Conservation (phyloP, 2,888 invertebrate species). For the Agrilus mali region DNA sequence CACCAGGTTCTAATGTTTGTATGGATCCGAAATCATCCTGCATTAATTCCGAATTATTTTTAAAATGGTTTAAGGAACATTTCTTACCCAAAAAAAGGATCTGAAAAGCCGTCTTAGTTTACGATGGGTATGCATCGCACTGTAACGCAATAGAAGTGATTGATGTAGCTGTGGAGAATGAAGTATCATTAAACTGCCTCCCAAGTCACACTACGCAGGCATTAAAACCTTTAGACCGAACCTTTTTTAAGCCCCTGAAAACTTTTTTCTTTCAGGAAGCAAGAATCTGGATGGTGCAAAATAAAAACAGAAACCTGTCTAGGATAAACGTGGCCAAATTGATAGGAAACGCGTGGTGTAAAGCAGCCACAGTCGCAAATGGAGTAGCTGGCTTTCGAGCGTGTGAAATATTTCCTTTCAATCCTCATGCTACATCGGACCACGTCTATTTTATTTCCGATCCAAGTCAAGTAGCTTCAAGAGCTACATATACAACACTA, state of each 20-base stretch:
- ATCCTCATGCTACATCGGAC: conserved; percentile 9
- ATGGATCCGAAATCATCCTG: conserved; percentile 3
- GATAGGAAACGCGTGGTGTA: conserved; percentile 8
- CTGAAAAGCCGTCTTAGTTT: neutral
- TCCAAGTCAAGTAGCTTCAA: too few species aligned
- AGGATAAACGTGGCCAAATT: neutral
- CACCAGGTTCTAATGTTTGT: conserved; percentile 3
- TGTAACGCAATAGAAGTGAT: conserved; percentile 1
- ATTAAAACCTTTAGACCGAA: conserved; percentile 14
- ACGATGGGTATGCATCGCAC: conserved; percentile 3
- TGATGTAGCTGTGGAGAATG: conserved; percentile 3
- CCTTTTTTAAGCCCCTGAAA: conserved; percentile 6
- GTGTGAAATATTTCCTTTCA: conserved; percentile 6
- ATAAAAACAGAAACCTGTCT: conserved; percentile 2
- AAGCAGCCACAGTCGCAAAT: conserved; percentile 10
- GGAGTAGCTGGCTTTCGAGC: conserved; percentile 7
- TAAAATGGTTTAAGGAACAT: conserved; percentile 3
- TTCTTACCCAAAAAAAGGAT: conserved; percentile 1
- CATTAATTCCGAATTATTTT: conserved; percentile 2
- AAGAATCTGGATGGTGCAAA: neutral
- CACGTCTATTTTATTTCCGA: neutral
- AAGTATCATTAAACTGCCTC: conserved; percentile 3
- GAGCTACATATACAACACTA: too few species aligned
- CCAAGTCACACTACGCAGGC: conserved; percentile 10
- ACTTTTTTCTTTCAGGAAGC: conserved; percentile 2